These are phyloP conservation scores for Psettodes erumei DNA, from an alignment of 2,113 vertebrate species.

Conservation along the genomic window DNA sequence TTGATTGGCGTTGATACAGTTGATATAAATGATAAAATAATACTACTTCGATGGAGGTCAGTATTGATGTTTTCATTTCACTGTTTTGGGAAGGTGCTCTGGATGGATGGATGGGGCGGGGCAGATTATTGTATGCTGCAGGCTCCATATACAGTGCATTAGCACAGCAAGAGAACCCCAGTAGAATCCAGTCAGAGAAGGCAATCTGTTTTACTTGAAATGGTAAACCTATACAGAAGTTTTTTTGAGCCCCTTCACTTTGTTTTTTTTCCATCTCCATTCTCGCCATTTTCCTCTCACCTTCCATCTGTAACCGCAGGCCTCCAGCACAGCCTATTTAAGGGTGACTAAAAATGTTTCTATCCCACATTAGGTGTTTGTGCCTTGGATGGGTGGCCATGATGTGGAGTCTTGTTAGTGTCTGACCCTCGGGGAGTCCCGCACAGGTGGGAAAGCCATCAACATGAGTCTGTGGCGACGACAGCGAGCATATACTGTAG, in stretches of 20 bases:
- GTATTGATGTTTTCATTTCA: too few relatives aligned
- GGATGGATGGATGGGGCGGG: background rate
- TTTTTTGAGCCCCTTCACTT: background rate
- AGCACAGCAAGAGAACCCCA: background rate
- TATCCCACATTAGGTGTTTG: background rate
- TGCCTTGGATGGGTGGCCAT: slow-evolving; percentile 21
- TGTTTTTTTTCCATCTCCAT: background rate
- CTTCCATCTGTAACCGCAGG: slow-evolving; percentile 14
- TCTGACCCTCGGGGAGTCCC: slow-evolving; percentile 49
- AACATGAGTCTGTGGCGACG: slow-evolving; percentile 39
- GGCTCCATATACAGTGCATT: background rate
- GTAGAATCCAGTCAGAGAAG: background rate
- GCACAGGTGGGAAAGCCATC: slow-evolving; percentile 58
- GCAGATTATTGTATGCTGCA: background rate
- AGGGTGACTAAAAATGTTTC: slow-evolving; percentile 40
- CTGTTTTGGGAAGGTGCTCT: background rate
- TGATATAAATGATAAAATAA: too few relatives aligned
- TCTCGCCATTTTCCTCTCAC: background rate
- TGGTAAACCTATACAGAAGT: background rate
- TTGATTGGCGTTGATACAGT: too few relatives aligned
- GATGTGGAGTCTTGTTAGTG: slow-evolving; percentile 51
- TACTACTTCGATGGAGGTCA: too few relatives aligned
- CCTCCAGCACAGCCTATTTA: slow-evolving; percentile 22
- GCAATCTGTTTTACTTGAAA: background rate
- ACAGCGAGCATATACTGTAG: slow-evolving; percentile 43